These are phyloP conservation scores for Rhodeus uyekii DNA, from an alignment of 2,797 vertebrate genomes.

Conservation along the genomic window DNA sequence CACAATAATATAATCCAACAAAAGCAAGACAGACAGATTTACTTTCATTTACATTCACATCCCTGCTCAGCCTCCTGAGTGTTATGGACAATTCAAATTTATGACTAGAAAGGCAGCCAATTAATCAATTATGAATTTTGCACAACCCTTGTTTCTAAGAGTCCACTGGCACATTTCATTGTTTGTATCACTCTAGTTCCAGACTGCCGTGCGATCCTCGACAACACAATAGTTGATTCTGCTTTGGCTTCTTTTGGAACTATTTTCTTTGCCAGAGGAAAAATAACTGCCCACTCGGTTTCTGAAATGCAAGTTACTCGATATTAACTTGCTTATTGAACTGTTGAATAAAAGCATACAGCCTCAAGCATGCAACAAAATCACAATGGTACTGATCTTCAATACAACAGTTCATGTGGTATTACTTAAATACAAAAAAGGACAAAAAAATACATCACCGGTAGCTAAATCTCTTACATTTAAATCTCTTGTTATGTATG, in stretches of 20 bases:
- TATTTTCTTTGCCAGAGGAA: neutral
- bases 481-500: neutral
- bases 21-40: too few relatives aligned
- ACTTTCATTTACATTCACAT: too few relatives aligned
- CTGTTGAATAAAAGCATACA: neutral
- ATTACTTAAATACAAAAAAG: neutral
- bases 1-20: too few relatives aligned
- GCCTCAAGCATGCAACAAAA: neutral
- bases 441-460: too few relatives aligned
- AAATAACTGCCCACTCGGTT: neutral
- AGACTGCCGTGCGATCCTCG: neutral
- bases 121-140: neutral
- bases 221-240: conserved; percentile 1
- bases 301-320: neutral
- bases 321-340: neutral
- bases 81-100: neutral
- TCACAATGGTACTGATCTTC: neutral
- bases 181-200: neutral
- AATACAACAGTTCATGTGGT: neutral
- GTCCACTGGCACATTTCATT: neutral
- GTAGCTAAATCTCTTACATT: too few relatives aligned
- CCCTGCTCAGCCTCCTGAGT: neutral
- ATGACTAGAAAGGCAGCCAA: neutral
- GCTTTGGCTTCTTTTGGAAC: neutral
- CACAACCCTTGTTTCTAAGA: neutral